A percentile compares a stretch with the other conserved stretches of the same genome.
These are phyloP conservation scores for Beroe ovata DNA, from an alignment of 37 sponge, comb jelly and placozoan species.

Conservation along the genomic window DNA sequence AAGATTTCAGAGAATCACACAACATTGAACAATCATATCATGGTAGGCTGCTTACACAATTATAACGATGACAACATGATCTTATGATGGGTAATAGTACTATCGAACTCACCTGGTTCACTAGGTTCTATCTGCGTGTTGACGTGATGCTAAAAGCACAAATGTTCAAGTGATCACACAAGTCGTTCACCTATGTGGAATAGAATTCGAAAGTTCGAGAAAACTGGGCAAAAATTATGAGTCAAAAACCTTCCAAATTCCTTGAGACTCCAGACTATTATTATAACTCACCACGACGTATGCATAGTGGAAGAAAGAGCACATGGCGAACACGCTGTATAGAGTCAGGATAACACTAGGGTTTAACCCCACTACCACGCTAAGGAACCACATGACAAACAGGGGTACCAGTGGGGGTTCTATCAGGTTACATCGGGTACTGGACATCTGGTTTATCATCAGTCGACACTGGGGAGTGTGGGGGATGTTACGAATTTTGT, in stretches of 20 bases:
- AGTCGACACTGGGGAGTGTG: slow-evolving; percentile 1
- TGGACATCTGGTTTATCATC: slow-evolving; percentile 61
- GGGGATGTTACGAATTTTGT: not conserved
- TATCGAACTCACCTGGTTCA: not conserved
- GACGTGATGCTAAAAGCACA: slow-evolving; percentile 35
- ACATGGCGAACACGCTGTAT: slow-evolving; percentile 38
- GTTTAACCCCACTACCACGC: not conserved
- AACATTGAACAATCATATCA: too few species aligned
- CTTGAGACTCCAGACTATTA: not conserved
- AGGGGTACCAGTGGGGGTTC: slow-evolving; percentile 46
- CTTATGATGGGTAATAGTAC: not conserved
- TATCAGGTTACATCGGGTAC: slow-evolving; percentile 48
- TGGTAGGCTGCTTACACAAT: not conserved
- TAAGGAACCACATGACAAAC: slow-evolving; percentile 2
- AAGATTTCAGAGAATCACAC: too few species aligned
- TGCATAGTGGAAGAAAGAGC: slow-evolving; percentile 34
- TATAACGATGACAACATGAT: not conserved
- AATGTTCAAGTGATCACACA: slow-evolving; percentile 66
- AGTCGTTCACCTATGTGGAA: slow-evolving; percentile 11
- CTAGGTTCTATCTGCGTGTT: not conserved
- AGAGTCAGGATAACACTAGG: slow-evolving; percentile 5
- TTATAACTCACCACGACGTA: slow-evolving; percentile 30
- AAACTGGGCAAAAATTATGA: not conserved
- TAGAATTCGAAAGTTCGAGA: not conserved
- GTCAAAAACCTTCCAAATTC: not conserved